Evolutionary conservation across 2,797 vertebrate species (phyloP), one percentile per base, ranked within the genome.

Genomic region (Pangasius larnaudii): DNA sequence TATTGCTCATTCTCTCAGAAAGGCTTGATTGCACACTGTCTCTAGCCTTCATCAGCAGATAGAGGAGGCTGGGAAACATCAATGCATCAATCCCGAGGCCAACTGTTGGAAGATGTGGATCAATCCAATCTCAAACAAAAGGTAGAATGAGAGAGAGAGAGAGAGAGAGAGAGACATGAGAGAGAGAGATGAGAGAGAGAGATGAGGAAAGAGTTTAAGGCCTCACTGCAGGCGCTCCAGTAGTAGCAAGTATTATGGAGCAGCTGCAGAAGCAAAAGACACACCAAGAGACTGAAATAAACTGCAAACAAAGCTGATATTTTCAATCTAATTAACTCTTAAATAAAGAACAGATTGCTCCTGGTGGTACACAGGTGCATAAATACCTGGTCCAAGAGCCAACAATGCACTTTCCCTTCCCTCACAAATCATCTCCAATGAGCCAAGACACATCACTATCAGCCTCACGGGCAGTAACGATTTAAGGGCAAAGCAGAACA

Each of bases 81-180:
- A 87, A 58, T 89, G 81, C 88, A 33, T 59, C 39, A 79, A 88
- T 85, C 84, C 58, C 5, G 81, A 59, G 77, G 84, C 84, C 88
- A 84, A 90, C 88, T 85, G 80, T 84, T 84, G 74, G 69, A 87
- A 56, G 74, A 90, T 83, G 88, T 85, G 89, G 49, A 86, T 89
- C 88, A 91, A 91, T 91, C 88, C 88, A 86, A 69, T 67, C 69
- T 58, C 85, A 90, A 90, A 90, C 87, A 91, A 91, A 90, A 88
- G 82, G 88, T 83, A 86, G 84, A 87, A 75, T n/a, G 27, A 75
- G 78, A 89, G 33, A 42, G 22, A 69, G 77, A 14, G 74, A n/a
- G 24, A n/a, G 42, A 13, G 33, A 72, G 19, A 49, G 86, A 89
- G 33, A 42, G 22, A 67, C 58, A 69, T 72, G 30, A 72, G 19